Evolutionary conservation across 2,113 vertebrate genomes (phyloP).

Genomic region (Merops nubicus): DNA sequence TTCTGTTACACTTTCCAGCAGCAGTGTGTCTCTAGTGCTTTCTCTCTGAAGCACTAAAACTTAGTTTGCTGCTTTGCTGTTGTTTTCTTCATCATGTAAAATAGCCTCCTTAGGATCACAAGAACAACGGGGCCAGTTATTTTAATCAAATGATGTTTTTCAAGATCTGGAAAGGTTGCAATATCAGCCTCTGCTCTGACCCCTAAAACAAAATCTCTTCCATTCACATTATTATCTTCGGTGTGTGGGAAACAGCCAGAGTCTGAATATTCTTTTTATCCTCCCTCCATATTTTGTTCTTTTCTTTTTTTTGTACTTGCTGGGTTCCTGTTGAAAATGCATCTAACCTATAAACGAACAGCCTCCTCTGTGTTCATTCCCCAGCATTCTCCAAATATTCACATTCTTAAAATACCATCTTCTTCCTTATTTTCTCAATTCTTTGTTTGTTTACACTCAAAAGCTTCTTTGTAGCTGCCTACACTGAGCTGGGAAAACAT

Average conservation of each 20-base stretch:
- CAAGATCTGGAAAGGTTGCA: constrained; percentile 62
- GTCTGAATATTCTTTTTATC: constrained; percentile 67
- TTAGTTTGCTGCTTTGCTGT: neutral
- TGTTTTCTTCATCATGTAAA: constrained; percentile 30
- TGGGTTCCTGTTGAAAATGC: constrained; percentile 64
- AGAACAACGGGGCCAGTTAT: constrained; percentile 35
- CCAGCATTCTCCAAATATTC: constrained; percentile 92
- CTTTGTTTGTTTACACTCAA: constrained; percentile 94
- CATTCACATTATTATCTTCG: constrained; percentile 75
- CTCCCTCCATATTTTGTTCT: neutral
- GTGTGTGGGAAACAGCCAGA: constrained; percentile 83
- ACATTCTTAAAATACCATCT: constrained; percentile 89
- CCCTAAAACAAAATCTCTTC: constrained; percentile 72
- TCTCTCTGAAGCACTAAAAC: constrained; percentile 21
- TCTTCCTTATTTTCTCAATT: constrained; percentile 99
- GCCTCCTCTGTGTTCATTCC: constrained; percentile 78
- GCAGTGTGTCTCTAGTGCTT: constrained; percentile 29
- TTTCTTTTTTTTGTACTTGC: constrained; percentile 23
- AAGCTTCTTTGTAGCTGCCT: constrained; percentile 88
- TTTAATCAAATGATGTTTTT: constrained; percentile 66
- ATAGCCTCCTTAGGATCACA: constrained; percentile 57
- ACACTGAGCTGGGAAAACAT: constrained; percentile 81
- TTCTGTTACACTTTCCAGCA: constrained; percentile 37
- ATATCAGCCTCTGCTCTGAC: constrained; percentile 66
- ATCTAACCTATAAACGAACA: constrained; percentile 72